These are phyloP conservation scores for Intellagama lesueurii DNA, from an alignment of 2,797 vertebrate genomes.

Conservation along the genomic window DNA sequence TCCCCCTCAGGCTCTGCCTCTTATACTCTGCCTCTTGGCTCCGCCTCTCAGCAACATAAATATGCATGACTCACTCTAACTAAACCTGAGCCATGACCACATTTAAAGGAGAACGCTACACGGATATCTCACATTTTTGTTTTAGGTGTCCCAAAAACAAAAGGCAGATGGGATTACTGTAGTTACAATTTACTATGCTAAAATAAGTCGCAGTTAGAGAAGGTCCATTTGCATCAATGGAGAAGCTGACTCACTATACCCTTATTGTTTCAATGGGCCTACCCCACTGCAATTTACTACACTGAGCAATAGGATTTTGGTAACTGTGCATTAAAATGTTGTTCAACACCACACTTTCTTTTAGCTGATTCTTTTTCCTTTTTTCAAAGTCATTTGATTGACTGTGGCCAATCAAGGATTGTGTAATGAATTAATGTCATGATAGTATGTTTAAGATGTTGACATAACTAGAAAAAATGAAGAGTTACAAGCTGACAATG, in stretches of 20 bases:
- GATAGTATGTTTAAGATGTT: background rate
- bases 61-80: no score
- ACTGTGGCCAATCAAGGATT: background rate
- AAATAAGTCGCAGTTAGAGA: no score
- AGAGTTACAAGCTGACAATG: background rate
- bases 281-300: no score
- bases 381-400: background rate
- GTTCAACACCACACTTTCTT: background rate
- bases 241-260: no score
- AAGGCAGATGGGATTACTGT: background rate
- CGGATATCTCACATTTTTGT: background rate
- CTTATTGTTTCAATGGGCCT: no score
- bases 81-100: no score
- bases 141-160: background rate
- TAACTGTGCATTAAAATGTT: background rate
- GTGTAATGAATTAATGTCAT: background rate
- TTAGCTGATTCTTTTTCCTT: background rate
- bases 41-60: no score
- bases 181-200: no score
- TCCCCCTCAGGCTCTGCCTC: no score
- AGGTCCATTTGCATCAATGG: no score
- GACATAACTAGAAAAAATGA: background rate
- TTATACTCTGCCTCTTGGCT: no score
- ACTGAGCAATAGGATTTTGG: background rate
- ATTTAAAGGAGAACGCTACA: no score